A percentile compares a stretch with the other conserved stretches of the same genome.
Evolutionary conservation across 2,888 invertebrate species (phyloP).

Genomic region (Scaptomyza reducta): DNA sequence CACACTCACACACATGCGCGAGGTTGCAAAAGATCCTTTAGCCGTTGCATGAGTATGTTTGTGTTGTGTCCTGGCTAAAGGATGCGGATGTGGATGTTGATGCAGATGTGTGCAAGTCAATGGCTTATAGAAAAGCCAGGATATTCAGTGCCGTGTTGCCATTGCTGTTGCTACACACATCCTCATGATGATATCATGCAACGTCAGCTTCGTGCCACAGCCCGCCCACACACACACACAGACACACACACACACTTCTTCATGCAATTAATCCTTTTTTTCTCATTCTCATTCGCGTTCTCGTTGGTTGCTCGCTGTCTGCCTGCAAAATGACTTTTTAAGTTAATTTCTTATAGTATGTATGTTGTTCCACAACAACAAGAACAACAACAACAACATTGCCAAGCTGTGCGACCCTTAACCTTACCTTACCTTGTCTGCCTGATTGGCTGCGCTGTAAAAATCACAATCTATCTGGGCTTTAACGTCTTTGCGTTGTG

Average conservation of each 20-base stretch:
- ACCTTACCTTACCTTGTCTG: conserved; percentile 29
- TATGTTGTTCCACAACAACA: conserved; percentile 56
- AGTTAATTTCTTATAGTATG: conserved; percentile 75
- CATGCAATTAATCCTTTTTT: conserved; percentile 79
- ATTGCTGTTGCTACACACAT: conserved; percentile 21
- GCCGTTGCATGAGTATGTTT: conserved; percentile 23
- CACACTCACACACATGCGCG: conserved; percentile 47
- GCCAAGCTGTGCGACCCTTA: not conserved
- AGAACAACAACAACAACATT: conserved; percentile 33
- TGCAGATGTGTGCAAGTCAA: conserved; percentile 72
- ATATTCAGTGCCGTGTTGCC: conserved; percentile 61
- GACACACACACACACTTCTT: conserved; percentile 2
- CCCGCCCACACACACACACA: conserved; percentile 1
- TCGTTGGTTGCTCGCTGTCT: conserved; percentile 35
- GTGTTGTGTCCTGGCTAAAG: conserved; percentile 57
- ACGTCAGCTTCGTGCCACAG: conserved; percentile 30
- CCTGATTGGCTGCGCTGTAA: conserved; percentile 39
- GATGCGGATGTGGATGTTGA: conserved; percentile 56
- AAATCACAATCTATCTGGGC: conserved; percentile 18
- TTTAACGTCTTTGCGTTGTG: conserved; percentile 28
- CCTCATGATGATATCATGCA: conserved; percentile 37
- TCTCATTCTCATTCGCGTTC: conserved; percentile 15
- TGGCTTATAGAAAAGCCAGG: conserved; percentile 77
- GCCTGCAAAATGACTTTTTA: conserved; percentile 76
- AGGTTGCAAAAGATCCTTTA: conserved; percentile 54